Evolutionary conservation across 2,113 vertebrate genomes (phyloP).

Genomic region (Rynchops niger): DNA sequence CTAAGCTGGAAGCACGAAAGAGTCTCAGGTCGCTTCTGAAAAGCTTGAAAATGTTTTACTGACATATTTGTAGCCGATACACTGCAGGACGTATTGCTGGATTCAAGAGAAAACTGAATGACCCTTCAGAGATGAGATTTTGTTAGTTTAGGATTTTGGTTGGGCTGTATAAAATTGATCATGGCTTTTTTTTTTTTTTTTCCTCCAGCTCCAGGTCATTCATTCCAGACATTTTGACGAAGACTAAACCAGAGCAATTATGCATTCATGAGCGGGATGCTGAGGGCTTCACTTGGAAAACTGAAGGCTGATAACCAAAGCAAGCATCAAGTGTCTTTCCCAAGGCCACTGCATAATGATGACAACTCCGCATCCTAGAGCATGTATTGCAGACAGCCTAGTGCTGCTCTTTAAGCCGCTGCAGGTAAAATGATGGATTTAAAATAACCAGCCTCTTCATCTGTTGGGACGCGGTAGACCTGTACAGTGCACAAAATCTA

Average conservation of each 20-base stretch:
- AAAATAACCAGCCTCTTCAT: not conserved
- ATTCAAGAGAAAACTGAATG: conserved; percentile 1
- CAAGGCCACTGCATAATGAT: conserved; percentile 16
- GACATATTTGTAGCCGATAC: not conserved
- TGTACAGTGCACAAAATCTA: not conserved
- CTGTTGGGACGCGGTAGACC: not conserved
- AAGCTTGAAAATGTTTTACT: conserved; percentile 30
- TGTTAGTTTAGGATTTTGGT: conserved; percentile 5
- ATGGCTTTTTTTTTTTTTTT: conserved; percentile 33
- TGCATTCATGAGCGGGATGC: conserved; percentile 50
- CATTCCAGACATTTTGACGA: conserved; percentile 24
- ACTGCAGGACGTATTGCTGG: not conserved
- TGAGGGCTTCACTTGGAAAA: conserved; percentile 60
- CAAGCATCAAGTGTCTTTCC: conserved; percentile 53
- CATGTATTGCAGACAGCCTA: not conserved
- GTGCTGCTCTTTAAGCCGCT: not conserved
- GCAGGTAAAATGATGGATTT: not conserved
- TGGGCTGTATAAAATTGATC: not conserved
- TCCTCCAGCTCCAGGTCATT: conserved; percentile 17
- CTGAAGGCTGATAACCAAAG: conserved; percentile 52
- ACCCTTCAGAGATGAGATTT: not conserved
- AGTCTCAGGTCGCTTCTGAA: not conserved
- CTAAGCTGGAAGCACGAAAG: conserved; percentile 12
- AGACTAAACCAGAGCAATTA: conserved; percentile 32
- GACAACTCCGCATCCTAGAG: conserved; percentile 21